Evolutionary conservation across 2,113 vertebrate genomes (phyloP).

Genomic region (Sceloporus undulatus): DNA sequence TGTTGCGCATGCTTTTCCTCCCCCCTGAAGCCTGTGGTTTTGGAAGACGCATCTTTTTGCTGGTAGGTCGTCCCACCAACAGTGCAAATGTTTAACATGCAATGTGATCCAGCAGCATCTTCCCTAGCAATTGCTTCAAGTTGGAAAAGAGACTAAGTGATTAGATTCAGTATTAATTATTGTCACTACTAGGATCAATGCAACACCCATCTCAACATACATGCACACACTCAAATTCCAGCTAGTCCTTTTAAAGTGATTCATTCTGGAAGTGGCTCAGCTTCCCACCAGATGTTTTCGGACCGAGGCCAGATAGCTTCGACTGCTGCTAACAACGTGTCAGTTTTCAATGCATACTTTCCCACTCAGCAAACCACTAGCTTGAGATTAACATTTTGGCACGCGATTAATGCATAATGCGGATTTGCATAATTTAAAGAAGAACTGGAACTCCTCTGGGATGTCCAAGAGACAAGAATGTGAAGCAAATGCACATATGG

Average conservation of each 20-base stretch:
- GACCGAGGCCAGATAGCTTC: not conserved
- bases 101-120: too few relatives aligned
- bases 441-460: not conserved
- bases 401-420: not conserved
- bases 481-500: not conserved
- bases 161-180: too few relatives aligned
- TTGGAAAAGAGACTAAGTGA: too few relatives aligned
- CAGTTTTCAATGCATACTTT: not conserved
- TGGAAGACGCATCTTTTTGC: too few relatives aligned
- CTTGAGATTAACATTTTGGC: conserved; percentile 5
- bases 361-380: not conserved
- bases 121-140: too few relatives aligned
- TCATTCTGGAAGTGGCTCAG: not conserved
- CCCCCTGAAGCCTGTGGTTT: too few relatives aligned
- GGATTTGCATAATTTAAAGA: conserved; percentile 27
- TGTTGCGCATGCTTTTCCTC: not conserved
- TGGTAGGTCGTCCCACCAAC: too few relatives aligned
- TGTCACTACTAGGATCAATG: too few relatives aligned
- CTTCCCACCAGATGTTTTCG: not conserved
- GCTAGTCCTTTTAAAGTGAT: too few relatives aligned
- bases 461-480: not conserved
- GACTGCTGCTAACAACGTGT: not conserved
- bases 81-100: too few relatives aligned
- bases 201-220: too few relatives aligned
- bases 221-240: too few relatives aligned